A percentile compares a stretch with the other conserved stretches of the same genome.
These are phyloP conservation scores for Agrotis exclamationis DNA, from an alignment of 2,888 invertebrate species.

Conservation along the genomic window DNA sequence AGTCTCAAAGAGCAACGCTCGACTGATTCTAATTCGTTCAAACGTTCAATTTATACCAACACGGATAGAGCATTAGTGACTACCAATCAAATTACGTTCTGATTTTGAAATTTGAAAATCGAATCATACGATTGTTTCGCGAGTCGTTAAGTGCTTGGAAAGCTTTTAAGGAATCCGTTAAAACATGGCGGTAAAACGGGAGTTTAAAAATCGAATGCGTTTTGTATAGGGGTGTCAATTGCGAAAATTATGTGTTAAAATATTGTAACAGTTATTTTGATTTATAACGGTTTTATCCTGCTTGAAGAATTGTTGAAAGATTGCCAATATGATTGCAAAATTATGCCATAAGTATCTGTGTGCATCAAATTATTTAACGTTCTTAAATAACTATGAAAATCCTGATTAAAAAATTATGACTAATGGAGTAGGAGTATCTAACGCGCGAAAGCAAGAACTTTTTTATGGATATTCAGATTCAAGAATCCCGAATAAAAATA, in stretches of 20 bases:
- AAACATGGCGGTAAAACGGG: constrained; percentile 39
- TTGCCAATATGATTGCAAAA: neutral
- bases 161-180: constrained; percentile 61
- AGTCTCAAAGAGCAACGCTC: constrained; percentile 66
- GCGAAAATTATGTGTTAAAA: constrained; percentile 41
- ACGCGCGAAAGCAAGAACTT: no score
- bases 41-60: constrained; percentile 84
- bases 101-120: constrained; percentile 86
- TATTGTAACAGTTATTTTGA: constrained; percentile 16
- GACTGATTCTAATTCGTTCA: constrained; percentile 82
- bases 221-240: constrained; percentile 32
- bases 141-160: constrained; percentile 64
- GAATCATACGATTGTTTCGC: constrained; percentile 82
- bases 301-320: neutral
- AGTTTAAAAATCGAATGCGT: constrained; percentile 47
- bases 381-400: neutral
- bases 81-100: constrained; percentile 84
- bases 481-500: no score
- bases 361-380: neutral
- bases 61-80: constrained; percentile 85
- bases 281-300: constrained; percentile 7
- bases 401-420: neutral
- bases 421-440: no score
- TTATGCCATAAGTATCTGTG: neutral
- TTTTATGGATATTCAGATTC: no score